Percentiles rank a stretch among this genome's conserved stretches.
These are phyloP conservation scores for Gymnocheta viridis DNA, from an alignment of 2,888 invertebrate species.

Conservation along the genomic window DNA sequence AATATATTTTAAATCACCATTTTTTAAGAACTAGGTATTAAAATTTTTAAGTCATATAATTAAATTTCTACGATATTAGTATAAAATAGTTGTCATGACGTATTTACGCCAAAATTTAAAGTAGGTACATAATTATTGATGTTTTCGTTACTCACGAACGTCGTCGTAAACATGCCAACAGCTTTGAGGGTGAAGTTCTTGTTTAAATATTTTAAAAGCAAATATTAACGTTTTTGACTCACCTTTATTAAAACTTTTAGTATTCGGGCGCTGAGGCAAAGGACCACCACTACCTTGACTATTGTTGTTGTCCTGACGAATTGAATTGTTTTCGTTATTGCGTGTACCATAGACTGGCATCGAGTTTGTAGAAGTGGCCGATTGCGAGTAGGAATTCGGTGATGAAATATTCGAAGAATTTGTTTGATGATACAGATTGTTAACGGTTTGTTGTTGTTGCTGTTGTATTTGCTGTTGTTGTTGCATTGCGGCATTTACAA, in stretches of 20 bases:
- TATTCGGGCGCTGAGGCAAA: slow-evolving; percentile 79
- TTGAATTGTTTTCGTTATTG: slow-evolving; percentile 70
- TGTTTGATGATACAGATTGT: slow-evolving; percentile 66
- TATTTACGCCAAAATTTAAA: no score
- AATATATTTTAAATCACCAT: neutral
- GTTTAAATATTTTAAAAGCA: no score
- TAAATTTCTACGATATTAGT: neutral
- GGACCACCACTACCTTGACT: slow-evolving; percentile 72
- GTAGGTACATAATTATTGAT: neutral
- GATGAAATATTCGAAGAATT: slow-evolving; percentile 75
- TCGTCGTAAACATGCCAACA: no score
- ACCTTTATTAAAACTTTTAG: slow-evolving; percentile 80
- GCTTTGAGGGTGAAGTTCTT: no score
- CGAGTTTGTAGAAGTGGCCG: slow-evolving; percentile 69
- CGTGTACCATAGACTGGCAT: slow-evolving; percentile 72
- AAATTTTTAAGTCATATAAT: neutral
- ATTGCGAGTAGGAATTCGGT: slow-evolving; percentile 73
- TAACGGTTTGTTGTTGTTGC: slow-evolving; percentile 71
- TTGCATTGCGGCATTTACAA: slow-evolving; percentile 80
- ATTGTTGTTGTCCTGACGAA: slow-evolving; percentile 78
- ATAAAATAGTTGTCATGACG: no score
- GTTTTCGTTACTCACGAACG: no score
- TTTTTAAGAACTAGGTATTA: no score
- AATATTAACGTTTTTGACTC: slow-evolving; percentile 39
- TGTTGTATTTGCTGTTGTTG: slow-evolving; percentile 81